Percentiles rank a stretch among this genome's conserved stretches.
These are phyloP conservation scores for Venustaconcha ellipsiformis DNA, from an alignment of 1,140 invertebrate species.

Conservation along the genomic window DNA sequence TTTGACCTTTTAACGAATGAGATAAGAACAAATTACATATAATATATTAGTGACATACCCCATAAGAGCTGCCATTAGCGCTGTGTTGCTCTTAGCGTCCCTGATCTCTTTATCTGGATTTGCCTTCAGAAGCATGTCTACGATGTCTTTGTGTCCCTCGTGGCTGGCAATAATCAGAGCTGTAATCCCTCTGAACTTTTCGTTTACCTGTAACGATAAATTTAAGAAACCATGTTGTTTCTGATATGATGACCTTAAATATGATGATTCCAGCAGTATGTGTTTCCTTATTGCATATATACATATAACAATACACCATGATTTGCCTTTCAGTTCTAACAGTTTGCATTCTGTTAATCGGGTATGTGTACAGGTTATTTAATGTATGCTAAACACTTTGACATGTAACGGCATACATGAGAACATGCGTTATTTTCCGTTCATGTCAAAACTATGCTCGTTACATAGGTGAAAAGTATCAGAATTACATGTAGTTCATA, in stretches of 20 bases:
- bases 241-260: not conserved
- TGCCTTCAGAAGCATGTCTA: slow-evolving; percentile 31
- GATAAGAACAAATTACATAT: too few species aligned
- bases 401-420: too few species aligned
- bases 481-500: too few species aligned
- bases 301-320: too few species aligned
- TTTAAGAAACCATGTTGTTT: not conserved
- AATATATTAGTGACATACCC: slow-evolving; percentile 13
- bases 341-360: not conserved
- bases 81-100: slow-evolving; percentile 36
- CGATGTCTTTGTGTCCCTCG: slow-evolving; percentile 37
- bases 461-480: too few species aligned
- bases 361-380: not conserved
- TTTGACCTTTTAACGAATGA: too few species aligned
- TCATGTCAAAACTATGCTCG: too few species aligned
- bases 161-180: slow-evolving; percentile 43
- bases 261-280: too few species aligned
- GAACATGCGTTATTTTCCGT: too few species aligned
- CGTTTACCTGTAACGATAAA: slow-evolving; percentile 31
- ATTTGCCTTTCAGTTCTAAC: too few species aligned
- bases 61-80: slow-evolving; percentile 36
- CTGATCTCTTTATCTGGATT: slow-evolving; percentile 33
- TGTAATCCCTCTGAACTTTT: slow-evolving; percentile 31
- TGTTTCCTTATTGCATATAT: too few species aligned
- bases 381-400: too few species aligned